Evolutionary conservation across 30 jellyfish, hydroid and myxozoan genomes (phyloP).

Genomic region (Aurelia sp.): DNA sequence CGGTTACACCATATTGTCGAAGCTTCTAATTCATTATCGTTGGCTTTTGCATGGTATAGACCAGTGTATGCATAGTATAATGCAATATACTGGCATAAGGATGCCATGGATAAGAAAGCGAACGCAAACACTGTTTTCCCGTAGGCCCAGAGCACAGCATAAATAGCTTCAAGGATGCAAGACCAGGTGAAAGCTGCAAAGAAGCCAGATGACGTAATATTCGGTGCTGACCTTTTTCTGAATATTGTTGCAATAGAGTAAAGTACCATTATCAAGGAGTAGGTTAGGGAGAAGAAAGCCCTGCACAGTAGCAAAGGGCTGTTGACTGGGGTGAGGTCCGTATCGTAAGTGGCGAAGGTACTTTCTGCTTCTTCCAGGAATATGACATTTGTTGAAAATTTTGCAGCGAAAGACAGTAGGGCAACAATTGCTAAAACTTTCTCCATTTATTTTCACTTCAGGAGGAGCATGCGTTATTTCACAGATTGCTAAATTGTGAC

Average conservation of each 20-base stretch:
- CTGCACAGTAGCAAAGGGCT: conserved; percentile 51
- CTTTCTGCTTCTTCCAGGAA: conserved; percentile 5
- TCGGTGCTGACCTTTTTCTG: neutral
- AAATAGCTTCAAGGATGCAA: conserved; percentile 32
- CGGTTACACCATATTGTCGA: conserved; percentile 53
- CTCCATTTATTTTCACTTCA: neutral
- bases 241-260: conserved; percentile 36
- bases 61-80: conserved; percentile 44
- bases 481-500: too few species aligned
- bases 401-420: conserved; percentile 16
- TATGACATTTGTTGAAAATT: neutral
- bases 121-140: conserved; percentile 25
- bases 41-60: conserved; percentile 23
- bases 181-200: conserved; percentile 25
- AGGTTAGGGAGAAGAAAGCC: conserved; percentile 21
- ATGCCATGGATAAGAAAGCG: conserved; percentile 21
- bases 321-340: conserved; percentile 41
- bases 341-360: conserved; percentile 28
- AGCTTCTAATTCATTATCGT: neutral
- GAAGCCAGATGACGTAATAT: conserved; percentile 3
- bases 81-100: conserved; percentile 25
- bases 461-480: too few species aligned
- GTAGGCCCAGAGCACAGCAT: conserved; percentile 34
- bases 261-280: conserved; percentile 15
- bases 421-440: conserved; percentile 27